Evolutionary conservation across 1,140 invertebrate species (phyloP).

Genomic region (Trichonephila clavipes): DNA sequence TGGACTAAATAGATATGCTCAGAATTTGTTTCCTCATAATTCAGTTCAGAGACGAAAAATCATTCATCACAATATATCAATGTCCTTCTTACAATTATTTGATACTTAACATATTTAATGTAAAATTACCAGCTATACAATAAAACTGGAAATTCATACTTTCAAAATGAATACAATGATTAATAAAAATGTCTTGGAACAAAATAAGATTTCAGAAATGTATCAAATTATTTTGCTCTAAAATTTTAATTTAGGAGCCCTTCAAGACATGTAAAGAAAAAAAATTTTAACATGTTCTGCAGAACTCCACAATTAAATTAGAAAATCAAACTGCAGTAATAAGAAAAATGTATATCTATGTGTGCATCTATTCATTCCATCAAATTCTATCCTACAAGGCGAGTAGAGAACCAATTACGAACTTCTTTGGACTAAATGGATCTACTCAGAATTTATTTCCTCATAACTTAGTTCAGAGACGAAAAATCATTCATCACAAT

Average conservation of each 20-base stretch:
- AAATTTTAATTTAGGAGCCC: background rate
- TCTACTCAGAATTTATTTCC: too few species aligned
- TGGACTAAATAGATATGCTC: background rate
- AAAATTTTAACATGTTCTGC: background rate
- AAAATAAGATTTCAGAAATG: background rate
- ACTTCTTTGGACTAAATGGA: too few species aligned
- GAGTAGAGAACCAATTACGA: too few species aligned
- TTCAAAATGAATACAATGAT: background rate
- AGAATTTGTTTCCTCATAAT: background rate
- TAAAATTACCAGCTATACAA: too few species aligned
- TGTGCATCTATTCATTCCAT: too few species aligned
- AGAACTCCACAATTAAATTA: slow-evolving; percentile 20
- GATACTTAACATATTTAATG: too few species aligned
- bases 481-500: too few species aligned
- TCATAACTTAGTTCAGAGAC: too few species aligned
- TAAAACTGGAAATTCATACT: too few species aligned
- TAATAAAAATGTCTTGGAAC: background rate
- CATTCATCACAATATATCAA: background rate
- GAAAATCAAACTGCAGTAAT: too few species aligned
- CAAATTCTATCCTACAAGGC: too few species aligned
- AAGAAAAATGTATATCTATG: too few species aligned
- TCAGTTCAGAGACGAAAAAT: background rate
- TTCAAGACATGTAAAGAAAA: background rate
- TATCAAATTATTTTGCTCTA: background rate
- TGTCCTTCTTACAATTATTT: background rate